These are phyloP conservation scores for Antechinus flavipes DNA, from an alignment of 2,113 vertebrate species.

Conservation along the genomic window DNA sequence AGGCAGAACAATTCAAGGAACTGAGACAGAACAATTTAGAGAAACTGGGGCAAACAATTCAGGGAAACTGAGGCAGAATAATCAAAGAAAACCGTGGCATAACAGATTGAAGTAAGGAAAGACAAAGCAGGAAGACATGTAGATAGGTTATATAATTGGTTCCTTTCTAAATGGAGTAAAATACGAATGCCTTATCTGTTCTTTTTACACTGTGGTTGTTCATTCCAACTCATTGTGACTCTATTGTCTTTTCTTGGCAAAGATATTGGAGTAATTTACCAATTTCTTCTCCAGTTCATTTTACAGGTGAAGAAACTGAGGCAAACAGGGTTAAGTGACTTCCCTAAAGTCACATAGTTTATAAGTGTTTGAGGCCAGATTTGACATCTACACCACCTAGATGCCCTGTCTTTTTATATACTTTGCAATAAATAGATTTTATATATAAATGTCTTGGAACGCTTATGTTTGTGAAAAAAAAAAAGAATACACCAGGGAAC, in stretches of 20 bases:
- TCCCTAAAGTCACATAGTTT: background rate
- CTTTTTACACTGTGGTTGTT: background rate
- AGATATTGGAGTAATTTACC: background rate
- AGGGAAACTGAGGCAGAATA: no score
- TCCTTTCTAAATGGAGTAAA: background rate
- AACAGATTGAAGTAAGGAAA: background rate
- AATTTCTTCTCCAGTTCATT: background rate
- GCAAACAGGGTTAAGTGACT: background rate
- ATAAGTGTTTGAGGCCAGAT: background rate
- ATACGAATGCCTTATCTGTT: background rate
- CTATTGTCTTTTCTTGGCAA: background rate
- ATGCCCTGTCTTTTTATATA: no score
- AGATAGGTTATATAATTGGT: background rate
- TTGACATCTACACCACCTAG: background rate
- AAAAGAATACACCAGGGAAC: background rate
- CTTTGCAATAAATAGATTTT: background rate
- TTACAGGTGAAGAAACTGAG: background rate
- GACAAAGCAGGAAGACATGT: background rate
- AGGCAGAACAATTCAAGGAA: no score
- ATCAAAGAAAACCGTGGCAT: no score
- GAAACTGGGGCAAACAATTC: no score
- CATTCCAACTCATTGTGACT: background rate
- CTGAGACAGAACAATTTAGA: no score
- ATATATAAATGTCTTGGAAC: background rate
- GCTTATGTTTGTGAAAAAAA: background rate